Percentiles rank a stretch among this genome's conserved stretches.
Conservation (phyloP, 2,797 vertebrate species). For the Australoheros facetus region DNA sequence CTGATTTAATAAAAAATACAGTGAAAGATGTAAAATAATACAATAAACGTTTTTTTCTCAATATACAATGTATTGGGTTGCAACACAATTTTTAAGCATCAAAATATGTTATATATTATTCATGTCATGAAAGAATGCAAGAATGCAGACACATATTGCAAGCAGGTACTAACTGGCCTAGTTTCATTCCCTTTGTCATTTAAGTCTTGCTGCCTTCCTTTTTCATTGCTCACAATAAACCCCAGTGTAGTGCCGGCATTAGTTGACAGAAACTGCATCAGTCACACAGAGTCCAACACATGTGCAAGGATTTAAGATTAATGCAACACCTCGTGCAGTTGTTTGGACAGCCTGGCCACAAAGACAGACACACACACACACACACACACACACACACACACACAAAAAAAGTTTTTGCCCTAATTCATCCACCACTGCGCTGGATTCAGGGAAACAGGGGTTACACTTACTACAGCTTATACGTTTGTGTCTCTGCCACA, state of each 20-base stretch:
- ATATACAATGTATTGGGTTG: neutral
- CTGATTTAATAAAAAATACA: neutral
- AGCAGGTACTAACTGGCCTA: slow-evolving; percentile 19
- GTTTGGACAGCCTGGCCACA: neutral
- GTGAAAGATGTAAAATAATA: neutral
- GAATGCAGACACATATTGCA: neutral
- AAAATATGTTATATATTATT: slow-evolving; percentile 10
- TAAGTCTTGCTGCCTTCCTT: slow-evolving; percentile 19
- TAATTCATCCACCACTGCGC: slow-evolving; percentile 16
- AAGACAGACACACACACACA: too few species aligned
- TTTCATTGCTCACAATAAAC: slow-evolving; percentile 50
- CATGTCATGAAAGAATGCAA: neutral
- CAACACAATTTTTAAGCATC: neutral
- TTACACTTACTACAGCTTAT: neutral
- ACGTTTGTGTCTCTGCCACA: neutral
- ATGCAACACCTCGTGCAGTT: slow-evolving; percentile 9
- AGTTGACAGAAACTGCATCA: slow-evolving; percentile 45
- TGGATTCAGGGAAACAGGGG: neutral
- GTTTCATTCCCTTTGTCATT: slow-evolving; percentile 44
- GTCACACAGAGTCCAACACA: slow-evolving; percentile 39
- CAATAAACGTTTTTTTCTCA: neutral
- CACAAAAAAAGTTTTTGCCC: slow-evolving; percentile 17
- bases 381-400: too few species aligned
- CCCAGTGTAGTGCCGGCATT: slow-evolving; percentile 11
- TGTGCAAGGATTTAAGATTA: slow-evolving; percentile 39